Base-by-base conservation (phyloP, 2,797 vertebrate genomes). In the Scyliorhinus canicula region DNA sequence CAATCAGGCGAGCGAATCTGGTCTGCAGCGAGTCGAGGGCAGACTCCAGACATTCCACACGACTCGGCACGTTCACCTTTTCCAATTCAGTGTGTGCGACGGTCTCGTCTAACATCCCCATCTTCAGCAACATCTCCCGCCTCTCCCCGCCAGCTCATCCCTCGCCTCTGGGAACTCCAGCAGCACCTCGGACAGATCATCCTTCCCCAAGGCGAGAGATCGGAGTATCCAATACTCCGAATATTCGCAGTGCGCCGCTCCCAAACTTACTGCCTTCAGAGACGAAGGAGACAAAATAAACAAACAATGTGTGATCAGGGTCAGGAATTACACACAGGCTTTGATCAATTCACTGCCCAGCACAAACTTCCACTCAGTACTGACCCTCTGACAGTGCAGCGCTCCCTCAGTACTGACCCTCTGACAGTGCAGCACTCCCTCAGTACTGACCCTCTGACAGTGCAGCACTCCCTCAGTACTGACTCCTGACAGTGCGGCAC, bases 161-260 rank as follows among this genome's bases (percentile, higher is more conserved):
- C 98, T 98, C 96, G 99, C 98, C 0, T 97, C 96, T 3, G 99
- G 99, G 95, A 98, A 99, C 97, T 99, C 98, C 0, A 97, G 97
- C 67, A 99, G 97, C 69, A 98, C 98, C 35, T 98, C 97, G 0
- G 95, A 97, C 95, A 99, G 97, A 96, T 98, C 98, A 96, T 99
- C 99, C 96, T 99, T 99, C 95, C 98, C 98, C 95, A 99, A 96
- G 96, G 98, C 98, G 97, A 99, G 1, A 99, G 97, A 96, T 99
- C 99, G 0, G 99, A 99, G 96, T 98, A 98, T 16, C 99, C 99
- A 0, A 98, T 98, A 97, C 99, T 99, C 90, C 97, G 97, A 96
- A 99, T 99, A 96, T 99, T 98, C 95, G 99, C 99, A 0, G 99
- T 99, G 95, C 99, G 98, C 1, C 98, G 98, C 99, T 99, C 77